Evolutionary conservation across 2,797 vertebrate species (phyloP), one percentile per base, ranked within the genome.

Genomic region (Eospalax fontanierii): DNA sequence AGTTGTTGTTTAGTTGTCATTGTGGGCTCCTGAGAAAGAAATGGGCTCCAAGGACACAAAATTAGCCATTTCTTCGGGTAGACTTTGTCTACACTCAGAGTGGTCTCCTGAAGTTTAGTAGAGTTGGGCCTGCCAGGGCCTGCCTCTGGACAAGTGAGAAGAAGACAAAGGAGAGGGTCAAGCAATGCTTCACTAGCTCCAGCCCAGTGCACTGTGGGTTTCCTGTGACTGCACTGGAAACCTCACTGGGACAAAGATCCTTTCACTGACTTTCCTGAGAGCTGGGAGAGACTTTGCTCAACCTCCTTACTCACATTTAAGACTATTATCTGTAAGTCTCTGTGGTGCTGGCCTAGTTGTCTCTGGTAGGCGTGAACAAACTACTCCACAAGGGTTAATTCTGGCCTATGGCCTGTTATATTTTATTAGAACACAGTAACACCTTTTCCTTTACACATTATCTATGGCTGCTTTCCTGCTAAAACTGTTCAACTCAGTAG

Each of bases 171-270:
- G 84, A 95, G 11, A 30, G 2, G 43, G 15, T 57, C 70, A 71
- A 75, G n/a, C 2, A 19, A 33, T 38, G 38, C 21, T 61, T 82
- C 3, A 4, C 40, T 40, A 57, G 9, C 11, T 19, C 26, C 38
- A 0, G 57, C 0, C 1, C 6, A 6, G n/a, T 4, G n/a, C n/a
- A n/a, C n/a, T n/a, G n/a, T n/a, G n/a, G 30, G 68, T 28, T 46
- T 4, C 15, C 61, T 15, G 15, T 26, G 65, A 40, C 22, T 61
- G 3, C 57, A 3, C 3, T 0, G 26, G 59, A 78, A 89, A 38
- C 59, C 70, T 18, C 12, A 22, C 43, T 66, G 33, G 38, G 30
- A 71, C 46, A 46, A 59, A 33, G 21, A 63, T 66, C 46, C 86
- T 78, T 78, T 46, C 24, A 24, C 63, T 91, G 50, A 90, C 54